These are phyloP conservation scores for Meteorus cinctellus DNA, from an alignment of 2,888 invertebrate species.

Conservation along the genomic window DNA sequence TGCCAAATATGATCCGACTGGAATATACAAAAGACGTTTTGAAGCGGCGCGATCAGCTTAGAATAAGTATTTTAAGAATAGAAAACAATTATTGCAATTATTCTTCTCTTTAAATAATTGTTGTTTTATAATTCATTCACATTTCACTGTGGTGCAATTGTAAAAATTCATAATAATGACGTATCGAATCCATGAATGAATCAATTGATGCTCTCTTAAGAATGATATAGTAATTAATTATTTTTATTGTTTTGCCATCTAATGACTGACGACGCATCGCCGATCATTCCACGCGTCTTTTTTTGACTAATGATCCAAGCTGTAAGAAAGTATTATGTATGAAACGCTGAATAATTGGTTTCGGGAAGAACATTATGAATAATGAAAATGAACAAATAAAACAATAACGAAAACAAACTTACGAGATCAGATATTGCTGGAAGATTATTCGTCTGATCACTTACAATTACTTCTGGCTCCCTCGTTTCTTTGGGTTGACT, in stretches of 20 bases:
- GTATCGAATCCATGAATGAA: background rate
- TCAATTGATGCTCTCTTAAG: background rate
- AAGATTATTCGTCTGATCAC: constrained; percentile 83
- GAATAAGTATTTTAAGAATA: constrained; percentile 4
- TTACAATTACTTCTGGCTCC: constrained; percentile 64
- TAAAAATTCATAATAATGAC: background rate
- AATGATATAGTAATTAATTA: background rate
- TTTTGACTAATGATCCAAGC: constrained; percentile 87
- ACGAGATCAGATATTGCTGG: constrained; percentile 88
- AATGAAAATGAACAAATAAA: constrained; percentile 49
- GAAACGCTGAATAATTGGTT: constrained; percentile 48
- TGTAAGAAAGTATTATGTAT: constrained; percentile 65
- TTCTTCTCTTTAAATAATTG: constrained; percentile 10
- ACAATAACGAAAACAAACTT: constrained; percentile 60
- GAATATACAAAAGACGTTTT: constrained; percentile 77
- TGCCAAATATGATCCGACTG: constrained; percentile 82
- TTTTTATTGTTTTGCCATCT: background rate
- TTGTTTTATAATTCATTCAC: background rate
- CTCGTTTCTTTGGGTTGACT: constrained; percentile 64
- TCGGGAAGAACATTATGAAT: constrained; percentile 22
- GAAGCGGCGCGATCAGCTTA: constrained; percentile 59
- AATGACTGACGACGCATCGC: background rate
- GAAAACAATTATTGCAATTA: background rate
- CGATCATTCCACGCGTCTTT: constrained; percentile 82
- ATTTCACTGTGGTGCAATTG: background rate